Evolutionary conservation across 2,888 invertebrate species (phyloP).

Genomic region (Catonia carolina): DNA sequence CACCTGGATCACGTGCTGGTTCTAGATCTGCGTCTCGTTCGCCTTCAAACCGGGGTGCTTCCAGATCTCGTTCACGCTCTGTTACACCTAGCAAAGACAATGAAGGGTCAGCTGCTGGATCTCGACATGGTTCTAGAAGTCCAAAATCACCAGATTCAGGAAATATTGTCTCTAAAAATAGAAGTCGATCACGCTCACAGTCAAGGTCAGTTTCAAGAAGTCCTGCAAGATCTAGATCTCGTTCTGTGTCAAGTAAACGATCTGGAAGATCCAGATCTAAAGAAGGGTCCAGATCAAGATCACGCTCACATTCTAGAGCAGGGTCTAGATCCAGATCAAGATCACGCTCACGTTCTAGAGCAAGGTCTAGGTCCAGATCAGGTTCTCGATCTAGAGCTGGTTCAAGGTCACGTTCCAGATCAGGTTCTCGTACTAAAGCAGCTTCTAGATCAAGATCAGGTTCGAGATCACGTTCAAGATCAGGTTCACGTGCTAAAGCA

Average conservation of each 20-base stretch:
- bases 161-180: constrained; percentile 31
- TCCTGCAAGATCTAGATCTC: constrained; percentile 13
- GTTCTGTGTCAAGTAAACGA: no score
- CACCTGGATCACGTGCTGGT: constrained; percentile 35
- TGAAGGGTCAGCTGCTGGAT: constrained; percentile 35
- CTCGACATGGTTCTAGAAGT: constrained; percentile 29
- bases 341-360: constrained; percentile 27
- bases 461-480: constrained; percentile 32
- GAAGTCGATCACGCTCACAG: constrained; percentile 40
- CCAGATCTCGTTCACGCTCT: constrained; percentile 26
- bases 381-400: constrained; percentile 32
- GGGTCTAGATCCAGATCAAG: constrained; percentile 30
- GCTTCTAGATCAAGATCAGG: constrained; percentile 32
- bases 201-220: constrained; percentile 39
- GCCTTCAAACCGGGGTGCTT: constrained; percentile 34
- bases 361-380: constrained; percentile 35
- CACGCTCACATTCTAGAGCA: constrained; percentile 28
- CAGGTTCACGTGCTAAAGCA: constrained; percentile 31
- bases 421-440: constrained; percentile 19
- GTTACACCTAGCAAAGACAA: neutral
- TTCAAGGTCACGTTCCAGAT: constrained; percentile 34
- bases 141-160: constrained; percentile 34
- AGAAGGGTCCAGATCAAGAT: constrained; percentile 39
- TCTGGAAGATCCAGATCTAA: constrained; percentile 38
- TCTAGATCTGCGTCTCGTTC: constrained; percentile 35